Percentiles rank a stretch among this genome's conserved stretches.
Conservation (phyloP, 2,113 vertebrate species). For the Embiotoca jacksoni region DNA sequence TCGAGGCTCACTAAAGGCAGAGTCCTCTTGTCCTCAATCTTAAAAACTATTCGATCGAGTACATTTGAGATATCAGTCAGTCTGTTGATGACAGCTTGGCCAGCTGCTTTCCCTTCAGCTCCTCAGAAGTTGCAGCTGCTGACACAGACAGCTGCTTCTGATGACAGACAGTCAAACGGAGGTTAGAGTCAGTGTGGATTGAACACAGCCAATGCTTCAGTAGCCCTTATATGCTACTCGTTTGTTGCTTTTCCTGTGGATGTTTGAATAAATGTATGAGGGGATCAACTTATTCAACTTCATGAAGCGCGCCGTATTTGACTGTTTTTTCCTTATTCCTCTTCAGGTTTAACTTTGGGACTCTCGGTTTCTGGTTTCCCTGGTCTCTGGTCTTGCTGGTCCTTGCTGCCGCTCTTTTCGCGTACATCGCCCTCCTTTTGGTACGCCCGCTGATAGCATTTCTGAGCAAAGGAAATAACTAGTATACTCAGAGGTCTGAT, state of each 20-base stretch:
- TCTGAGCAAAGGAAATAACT: neutral
- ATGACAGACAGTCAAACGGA: too few species aligned
- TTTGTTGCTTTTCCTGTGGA: neutral
- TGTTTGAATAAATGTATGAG: too few species aligned
- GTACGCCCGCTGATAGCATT: conserved; percentile 61
- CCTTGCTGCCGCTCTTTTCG: conserved; percentile 81
- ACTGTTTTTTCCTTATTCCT: neutral
- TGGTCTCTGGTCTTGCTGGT: conserved; percentile 89
- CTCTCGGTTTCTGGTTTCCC: conserved; percentile 89
- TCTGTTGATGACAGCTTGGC: too few species aligned
- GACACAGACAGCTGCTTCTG: too few species aligned
- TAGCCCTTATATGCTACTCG: neutral
- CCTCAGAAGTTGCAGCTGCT: too few species aligned
- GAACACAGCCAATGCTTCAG: neutral
- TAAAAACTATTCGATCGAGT: neutral
- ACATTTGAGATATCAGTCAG: too few species aligned
- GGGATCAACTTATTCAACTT: too few species aligned
- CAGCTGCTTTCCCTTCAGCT: too few species aligned
- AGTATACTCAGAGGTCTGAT: neutral
- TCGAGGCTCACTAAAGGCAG: too few species aligned
- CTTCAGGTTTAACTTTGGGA: conserved; percentile 87
- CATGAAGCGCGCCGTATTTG: neutral
- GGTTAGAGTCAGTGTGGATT: too few species aligned
- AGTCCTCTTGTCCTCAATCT: neutral
- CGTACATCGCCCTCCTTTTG: conserved; percentile 86